Percentiles rank a stretch among this genome's conserved stretches.
These are phyloP conservation scores for Dermolepida albohirtum DNA, from an alignment of 2,888 invertebrate species.

Conservation along the genomic window DNA sequence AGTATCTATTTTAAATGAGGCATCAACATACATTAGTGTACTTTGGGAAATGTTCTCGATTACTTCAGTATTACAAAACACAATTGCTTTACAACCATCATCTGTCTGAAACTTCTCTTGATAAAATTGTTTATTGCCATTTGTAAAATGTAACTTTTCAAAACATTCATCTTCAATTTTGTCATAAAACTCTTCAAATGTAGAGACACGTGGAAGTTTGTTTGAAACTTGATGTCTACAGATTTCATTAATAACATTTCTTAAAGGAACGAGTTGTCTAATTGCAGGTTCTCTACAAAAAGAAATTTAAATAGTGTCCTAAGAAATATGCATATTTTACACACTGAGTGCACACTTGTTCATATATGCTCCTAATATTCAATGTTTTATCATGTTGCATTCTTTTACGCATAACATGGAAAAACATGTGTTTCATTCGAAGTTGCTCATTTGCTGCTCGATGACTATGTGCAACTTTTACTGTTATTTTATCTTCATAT, in stretches of 20 bases:
- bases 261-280: constrained; percentile 54
- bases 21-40: constrained; percentile 61
- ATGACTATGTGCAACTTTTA: constrained; percentile 58
- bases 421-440: constrained; percentile 59
- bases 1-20: constrained; percentile 60
- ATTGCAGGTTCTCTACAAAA: constrained; percentile 57
- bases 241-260: constrained; percentile 59
- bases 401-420: constrained; percentile 57
- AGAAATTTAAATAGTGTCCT: background rate
- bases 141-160: constrained; percentile 60
- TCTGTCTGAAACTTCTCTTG: constrained; percentile 73
- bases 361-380: constrained; percentile 59
- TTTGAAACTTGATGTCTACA: constrained; percentile 56
- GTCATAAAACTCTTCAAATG: constrained; percentile 59
- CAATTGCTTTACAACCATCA: constrained; percentile 61
- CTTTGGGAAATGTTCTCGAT: constrained; percentile 55
- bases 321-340: constrained; percentile 41
- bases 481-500: constrained; percentile 49
- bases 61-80: constrained; percentile 58
- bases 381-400: constrained; percentile 58
- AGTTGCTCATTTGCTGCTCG: constrained; percentile 49
- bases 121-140: constrained; percentile 61
- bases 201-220: constrained; percentile 51
- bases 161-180: constrained; percentile 56
- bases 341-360: constrained; percentile 58